Conservation (phyloP, 2,797 vertebrate species). For the Harpagifer antarcticus region DNA sequence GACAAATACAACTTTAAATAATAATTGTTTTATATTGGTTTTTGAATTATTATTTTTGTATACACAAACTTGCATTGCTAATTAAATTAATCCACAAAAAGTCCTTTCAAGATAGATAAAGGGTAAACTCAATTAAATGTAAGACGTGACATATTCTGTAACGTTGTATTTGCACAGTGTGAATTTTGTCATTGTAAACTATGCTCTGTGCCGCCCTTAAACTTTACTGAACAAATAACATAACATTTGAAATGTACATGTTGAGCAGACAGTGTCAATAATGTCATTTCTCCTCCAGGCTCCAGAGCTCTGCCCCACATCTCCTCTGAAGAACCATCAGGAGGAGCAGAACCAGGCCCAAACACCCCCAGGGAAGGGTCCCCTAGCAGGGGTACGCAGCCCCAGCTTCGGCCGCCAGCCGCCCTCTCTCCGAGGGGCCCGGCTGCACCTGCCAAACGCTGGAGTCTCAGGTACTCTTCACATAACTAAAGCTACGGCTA, state of each 20-base stretch:
- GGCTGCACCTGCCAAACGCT: slow-evolving; percentile 82
- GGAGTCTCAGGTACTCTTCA: slow-evolving; percentile 81
- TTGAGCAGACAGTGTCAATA: slow-evolving; percentile 12
- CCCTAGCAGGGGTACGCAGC: slow-evolving; percentile 86
- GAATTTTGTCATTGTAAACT: neutral
- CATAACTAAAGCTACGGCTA: neutral
- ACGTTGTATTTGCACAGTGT: neutral
- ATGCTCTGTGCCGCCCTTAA: neutral
- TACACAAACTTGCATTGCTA: neutral
- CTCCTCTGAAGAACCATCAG: slow-evolving; percentile 88
- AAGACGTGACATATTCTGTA: too few relatives aligned
- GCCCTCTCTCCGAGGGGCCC: slow-evolving; percentile 85
- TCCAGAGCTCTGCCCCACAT: slow-evolving; percentile 89
- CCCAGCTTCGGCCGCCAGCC: slow-evolving; percentile 91
- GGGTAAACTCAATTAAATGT: neutral
- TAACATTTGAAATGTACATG: neutral
- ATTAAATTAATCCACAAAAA: neutral
- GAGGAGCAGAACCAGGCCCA: slow-evolving; percentile 90
- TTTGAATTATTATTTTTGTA: neutral
- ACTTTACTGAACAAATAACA: neutral
- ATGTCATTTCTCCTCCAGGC: slow-evolving; percentile 72
- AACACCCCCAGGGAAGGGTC: slow-evolving; percentile 91
- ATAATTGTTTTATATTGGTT: too few relatives aligned
- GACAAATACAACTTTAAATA: too few relatives aligned
- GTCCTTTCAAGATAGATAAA: neutral